Evolutionary conservation across 2,797 vertebrate genomes (phyloP).

Genomic region (Anableps anableps): DNA sequence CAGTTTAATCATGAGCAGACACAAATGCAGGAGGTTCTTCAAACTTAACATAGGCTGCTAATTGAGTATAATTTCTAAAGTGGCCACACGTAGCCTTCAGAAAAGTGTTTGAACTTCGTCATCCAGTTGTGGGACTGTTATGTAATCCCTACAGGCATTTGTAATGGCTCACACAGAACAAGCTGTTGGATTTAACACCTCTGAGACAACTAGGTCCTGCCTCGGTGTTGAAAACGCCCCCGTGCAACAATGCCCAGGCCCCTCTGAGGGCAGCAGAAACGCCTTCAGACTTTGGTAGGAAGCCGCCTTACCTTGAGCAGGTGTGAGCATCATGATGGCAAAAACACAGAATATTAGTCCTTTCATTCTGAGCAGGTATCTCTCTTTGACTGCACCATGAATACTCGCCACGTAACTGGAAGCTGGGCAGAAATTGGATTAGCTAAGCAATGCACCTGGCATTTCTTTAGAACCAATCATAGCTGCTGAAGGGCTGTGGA

Average conservation of each 20-base stretch:
- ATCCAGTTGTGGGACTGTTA: not conserved
- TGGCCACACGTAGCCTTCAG: not conserved
- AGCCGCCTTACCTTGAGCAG: slow-evolving; percentile 62
- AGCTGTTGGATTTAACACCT: slow-evolving; percentile 2
- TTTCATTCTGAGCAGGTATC: slow-evolving; percentile 59
- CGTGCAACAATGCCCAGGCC: not conserved
- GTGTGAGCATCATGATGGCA: slow-evolving; percentile 47
- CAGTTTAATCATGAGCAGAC: not conserved
- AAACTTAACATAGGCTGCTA: not conserved
- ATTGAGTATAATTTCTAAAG: not conserved
- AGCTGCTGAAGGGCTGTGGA: slow-evolving; percentile 21
- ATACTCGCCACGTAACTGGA: slow-evolving; percentile 25
- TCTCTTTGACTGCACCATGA: slow-evolving; percentile 33
- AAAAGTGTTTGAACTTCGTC: not conserved
- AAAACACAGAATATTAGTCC: slow-evolving; percentile 60
- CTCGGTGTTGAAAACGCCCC: not conserved
- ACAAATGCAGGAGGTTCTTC: not conserved
- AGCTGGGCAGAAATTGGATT: slow-evolving; percentile 68
- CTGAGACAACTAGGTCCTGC: not conserved
- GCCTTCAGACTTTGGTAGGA: not conserved
- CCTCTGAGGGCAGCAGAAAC: slow-evolving; percentile 2
- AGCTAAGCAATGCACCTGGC: slow-evolving; percentile 54
- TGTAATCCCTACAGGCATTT: not conserved
- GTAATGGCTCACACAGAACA: not conserved
- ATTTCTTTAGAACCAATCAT: slow-evolving; percentile 32